These are phyloP conservation scores for Phrynocephalus forsythii DNA, from an alignment of 2,797 vertebrate species.

Conservation along the genomic window DNA sequence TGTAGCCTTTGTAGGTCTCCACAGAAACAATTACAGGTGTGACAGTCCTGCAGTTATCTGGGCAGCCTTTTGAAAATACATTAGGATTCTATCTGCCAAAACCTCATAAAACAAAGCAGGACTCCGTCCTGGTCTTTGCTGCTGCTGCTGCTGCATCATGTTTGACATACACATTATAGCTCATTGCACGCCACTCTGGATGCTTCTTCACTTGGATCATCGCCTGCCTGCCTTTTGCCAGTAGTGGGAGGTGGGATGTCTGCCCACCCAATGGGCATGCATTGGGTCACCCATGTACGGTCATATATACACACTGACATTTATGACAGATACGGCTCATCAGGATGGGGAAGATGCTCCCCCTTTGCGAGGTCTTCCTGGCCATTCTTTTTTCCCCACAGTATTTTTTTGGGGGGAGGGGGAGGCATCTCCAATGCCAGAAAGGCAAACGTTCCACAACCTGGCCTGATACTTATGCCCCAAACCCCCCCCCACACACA, in stretches of 20 bases:
- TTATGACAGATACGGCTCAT: neutral
- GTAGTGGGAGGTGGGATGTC: neutral
- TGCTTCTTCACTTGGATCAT: neutral
- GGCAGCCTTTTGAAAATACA: conserved; percentile 29
- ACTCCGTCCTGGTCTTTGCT: neutral
- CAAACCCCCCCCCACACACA: neutral
- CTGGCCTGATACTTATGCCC: neutral
- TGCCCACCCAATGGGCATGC: too few species aligned
- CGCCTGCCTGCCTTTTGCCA: neutral
- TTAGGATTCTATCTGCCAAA: conserved; percentile 49
- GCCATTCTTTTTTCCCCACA: too few species aligned
- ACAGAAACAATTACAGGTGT: conserved; percentile 39
- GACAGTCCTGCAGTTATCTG: conserved; percentile 34
- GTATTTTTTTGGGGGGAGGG: too few species aligned
- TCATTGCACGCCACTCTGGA: conserved; percentile 1
- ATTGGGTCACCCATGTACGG: too few species aligned
- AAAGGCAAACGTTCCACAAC: neutral
- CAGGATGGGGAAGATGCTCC: too few species aligned
- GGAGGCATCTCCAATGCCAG: neutral
- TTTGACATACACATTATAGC: conserved; percentile 26
- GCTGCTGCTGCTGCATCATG: conserved; percentile 55
- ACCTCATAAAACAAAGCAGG: conserved; percentile 15
- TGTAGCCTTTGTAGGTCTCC: conserved; percentile 24
- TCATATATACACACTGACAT: too few species aligned
- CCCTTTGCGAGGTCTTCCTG: neutral